A percentile compares a stretch with the other conserved stretches of the same genome.
These are phyloP conservation scores for Cheilosia impressa DNA, from an alignment of 2,888 invertebrate species.

Conservation along the genomic window DNA sequence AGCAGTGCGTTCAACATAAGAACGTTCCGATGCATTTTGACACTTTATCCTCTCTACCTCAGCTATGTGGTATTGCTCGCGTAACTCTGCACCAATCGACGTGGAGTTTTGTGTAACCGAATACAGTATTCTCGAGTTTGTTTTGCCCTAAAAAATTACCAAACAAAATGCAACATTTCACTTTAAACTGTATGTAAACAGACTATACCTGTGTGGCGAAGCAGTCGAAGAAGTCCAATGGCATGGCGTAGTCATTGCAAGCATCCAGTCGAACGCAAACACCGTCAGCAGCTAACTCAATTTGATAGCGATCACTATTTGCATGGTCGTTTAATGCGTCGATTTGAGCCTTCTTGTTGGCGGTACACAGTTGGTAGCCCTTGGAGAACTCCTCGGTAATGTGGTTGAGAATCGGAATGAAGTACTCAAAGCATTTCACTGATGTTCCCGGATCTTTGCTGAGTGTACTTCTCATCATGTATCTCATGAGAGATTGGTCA, in stretches of 20 bases:
- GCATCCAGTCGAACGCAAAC: slow-evolving; percentile 71
- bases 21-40: slow-evolving; percentile 78
- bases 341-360: neutral
- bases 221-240: slow-evolving; percentile 77
- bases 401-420: neutral
- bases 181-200: neutral
- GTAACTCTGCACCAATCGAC: slow-evolving; percentile 49
- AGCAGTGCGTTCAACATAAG: slow-evolving; percentile 76
- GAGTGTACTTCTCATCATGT: slow-evolving; percentile 21
- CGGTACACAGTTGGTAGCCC: neutral
- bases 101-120: slow-evolving; percentile 1
- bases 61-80: slow-evolving; percentile 72
- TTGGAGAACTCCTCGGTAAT: neutral
- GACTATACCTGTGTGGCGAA: slow-evolving; percentile 77
- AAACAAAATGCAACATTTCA: neutral
- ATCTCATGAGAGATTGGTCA: slow-evolving; percentile 4
- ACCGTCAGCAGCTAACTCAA: slow-evolving; percentile 70
- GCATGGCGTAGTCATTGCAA: slow-evolving; percentile 71
- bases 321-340: neutral
- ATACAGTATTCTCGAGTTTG: neutral
- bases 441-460: slow-evolving; percentile 6
- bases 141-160: neutral
- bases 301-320: neutral
- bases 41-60: slow-evolving; percentile 76
- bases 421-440: slow-evolving; percentile 12